A percentile compares a stretch with the other conserved stretches of the same genome.
Evolutionary conservation across 2,113 vertebrate species (phyloP).

Genomic region (Globicephala melas): DNA sequence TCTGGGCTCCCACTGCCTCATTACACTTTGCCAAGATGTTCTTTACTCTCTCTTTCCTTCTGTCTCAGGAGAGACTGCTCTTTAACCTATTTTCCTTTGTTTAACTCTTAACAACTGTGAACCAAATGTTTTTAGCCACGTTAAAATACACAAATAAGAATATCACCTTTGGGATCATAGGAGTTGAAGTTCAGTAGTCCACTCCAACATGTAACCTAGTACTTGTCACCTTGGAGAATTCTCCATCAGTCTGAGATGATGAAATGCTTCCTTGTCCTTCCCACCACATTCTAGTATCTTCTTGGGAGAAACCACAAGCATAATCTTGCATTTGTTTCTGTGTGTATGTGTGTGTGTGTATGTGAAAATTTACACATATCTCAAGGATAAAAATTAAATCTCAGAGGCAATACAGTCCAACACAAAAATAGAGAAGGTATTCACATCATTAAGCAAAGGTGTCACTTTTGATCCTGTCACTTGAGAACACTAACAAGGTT

Average conservation of each 20-base stretch:
- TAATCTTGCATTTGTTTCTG: neutral
- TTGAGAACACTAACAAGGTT: neutral
- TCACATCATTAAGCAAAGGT: neutral
- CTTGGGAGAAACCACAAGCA: neutral
- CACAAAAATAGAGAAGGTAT: neutral
- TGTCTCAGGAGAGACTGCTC: neutral
- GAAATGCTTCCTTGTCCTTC: neutral
- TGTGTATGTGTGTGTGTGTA: neutral
- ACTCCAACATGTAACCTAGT: neutral
- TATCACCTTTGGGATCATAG: neutral
- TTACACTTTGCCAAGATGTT: constrained; percentile 37
- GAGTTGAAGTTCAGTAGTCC: neutral
- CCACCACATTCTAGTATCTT: neutral
- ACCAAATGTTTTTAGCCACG: neutral
- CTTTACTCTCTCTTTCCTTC: neutral
- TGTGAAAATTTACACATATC: neutral
- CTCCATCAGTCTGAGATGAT: neutral
- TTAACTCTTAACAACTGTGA: constrained; percentile 34
- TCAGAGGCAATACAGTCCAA: neutral
- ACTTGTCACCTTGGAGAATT: neutral
- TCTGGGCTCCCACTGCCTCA: neutral
- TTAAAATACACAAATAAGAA: neutral
- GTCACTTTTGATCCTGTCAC: neutral
- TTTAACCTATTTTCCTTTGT: constrained; percentile 47
- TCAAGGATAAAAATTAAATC: neutral